Evolutionary conservation across 2,888 invertebrate genomes (phyloP), one percentile per base, ranked within the genome.

Genomic region (Leucoma salicis): DNA sequence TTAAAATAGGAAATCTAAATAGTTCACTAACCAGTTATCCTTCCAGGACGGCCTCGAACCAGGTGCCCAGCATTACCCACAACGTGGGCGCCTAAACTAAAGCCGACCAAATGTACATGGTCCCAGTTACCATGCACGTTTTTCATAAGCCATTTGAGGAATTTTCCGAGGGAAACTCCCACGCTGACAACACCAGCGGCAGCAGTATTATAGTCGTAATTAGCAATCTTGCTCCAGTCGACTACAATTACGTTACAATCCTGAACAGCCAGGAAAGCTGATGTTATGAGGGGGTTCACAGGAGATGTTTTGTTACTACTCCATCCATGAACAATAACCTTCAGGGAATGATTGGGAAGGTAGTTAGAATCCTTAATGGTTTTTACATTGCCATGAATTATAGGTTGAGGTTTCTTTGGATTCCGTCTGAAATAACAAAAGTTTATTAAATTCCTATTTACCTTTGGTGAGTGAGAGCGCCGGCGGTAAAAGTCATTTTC

Each of bases 181-280:
- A 49, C 16, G 14, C 16, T 10, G 1, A 25, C 32, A 8, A 44
- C 33, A 4, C 18, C 11, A 3, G 36, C 29, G 13, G 7, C 29
- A 13, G 29, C 29, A 13, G 29, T 29, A 1, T 3, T 13, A 12
- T 29, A 29, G 3, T 4, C 7, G 6, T 13, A 13, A 3, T 29
- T 12, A 8, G 29, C 29, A 14, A 29, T 2, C 12, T 13, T 41
- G 2, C 63, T 70, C 88, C 90, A 90, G 53, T 90, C 89, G 0
- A 90, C 66, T 2, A 81, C 77, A 27, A 90, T 79, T 0, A 90
- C 70, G 56, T 90, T 90, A 18, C 29, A 29, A 5, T 29, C 13
- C 29, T 29, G 13, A 13, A 29, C 7, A 11, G 12, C 29, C 6
- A 29, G 29, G 7, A 29, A 29, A 13, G 29, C 12, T 3, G 14